Evolutionary conservation across 2,797 vertebrate genomes (phyloP).

Genomic region (Sciurus carolinensis): DNA sequence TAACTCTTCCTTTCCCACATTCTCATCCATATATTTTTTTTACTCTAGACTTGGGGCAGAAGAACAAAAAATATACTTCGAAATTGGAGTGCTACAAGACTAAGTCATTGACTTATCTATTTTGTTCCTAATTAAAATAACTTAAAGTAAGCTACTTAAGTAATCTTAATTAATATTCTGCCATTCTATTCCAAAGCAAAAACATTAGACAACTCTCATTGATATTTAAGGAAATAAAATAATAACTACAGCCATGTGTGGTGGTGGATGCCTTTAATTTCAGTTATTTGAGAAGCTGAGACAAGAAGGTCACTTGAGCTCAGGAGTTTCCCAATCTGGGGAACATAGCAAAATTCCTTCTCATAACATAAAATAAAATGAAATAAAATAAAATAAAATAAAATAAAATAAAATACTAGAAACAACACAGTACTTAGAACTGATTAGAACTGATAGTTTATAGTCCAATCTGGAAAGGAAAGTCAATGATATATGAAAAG

Average conservation of each 20-base stretch:
- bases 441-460: neutral
- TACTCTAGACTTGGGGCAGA: neutral
- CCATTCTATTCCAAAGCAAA: neutral
- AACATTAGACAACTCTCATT: neutral
- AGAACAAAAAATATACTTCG: neutral
- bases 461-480: neutral
- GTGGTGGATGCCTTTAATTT: neutral
- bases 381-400: too few relatives aligned
- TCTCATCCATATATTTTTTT: neutral
- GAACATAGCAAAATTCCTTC: neutral
- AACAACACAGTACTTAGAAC: neutral
- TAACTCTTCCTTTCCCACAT: neutral
- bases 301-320: neutral
- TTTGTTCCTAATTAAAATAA: conserved; percentile 28
- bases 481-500: neutral
- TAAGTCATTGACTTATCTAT: neutral
- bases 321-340: neutral
- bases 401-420: neutral
- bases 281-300: neutral
- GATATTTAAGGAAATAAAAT: neutral
- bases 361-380: neutral
- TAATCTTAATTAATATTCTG: neutral
- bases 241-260: neutral
- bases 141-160: neutral
- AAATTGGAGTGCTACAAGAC: neutral